Evolutionary conservation across 2,888 invertebrate genomes (phyloP), one percentile per base, ranked within the genome.

Genomic region (Stenodera caucasica): DNA sequence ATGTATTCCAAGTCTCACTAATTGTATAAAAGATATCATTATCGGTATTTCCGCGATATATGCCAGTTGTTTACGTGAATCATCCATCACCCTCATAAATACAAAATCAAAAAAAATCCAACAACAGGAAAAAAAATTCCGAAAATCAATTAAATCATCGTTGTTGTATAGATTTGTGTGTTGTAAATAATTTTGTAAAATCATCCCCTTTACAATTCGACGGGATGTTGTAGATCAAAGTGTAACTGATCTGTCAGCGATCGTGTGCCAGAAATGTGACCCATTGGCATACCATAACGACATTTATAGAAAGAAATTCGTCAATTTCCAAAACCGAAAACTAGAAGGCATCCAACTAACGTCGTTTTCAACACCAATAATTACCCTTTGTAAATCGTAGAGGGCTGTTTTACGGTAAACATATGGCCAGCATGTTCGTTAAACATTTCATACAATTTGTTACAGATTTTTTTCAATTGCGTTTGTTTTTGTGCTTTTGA

Each of bases 241-340:
- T 45, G 45, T 45, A 45, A 45, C 45, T 45, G 45, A 63, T 71
- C 72, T 74, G 73, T 75, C 75, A 71, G 58, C 74, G 70, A 66
- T 70, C 74, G 70, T 72, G 72, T 73, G 72, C 69, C 60, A 64
- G 72, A 68, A 72, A 76, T 70, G 72, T 69, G 74, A 75, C 72
- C 75, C 70, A 51, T 63, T 58, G 57, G 45, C 45, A 45, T 45
- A 45, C 55, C 73, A 74, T 75, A 75, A 74, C 72, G 62, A 69
- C 67, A 71, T 69, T 68, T 68, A 35, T 35, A 35, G 35, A 40
- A 18, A 18, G 9, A 37, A 65, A 60, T 64, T 65, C 66, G 65
- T 69, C 58, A 60, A 63, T 55, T 66, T 63, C 63, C 71, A 72
- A 74, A 67, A 66, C 63, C 64, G 65, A 59, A 60, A 59, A 65